These are phyloP conservation scores for Galeopsomyia nigrocyanea DNA, from an alignment of 2,888 invertebrate genomes.

Conservation along the genomic window DNA sequence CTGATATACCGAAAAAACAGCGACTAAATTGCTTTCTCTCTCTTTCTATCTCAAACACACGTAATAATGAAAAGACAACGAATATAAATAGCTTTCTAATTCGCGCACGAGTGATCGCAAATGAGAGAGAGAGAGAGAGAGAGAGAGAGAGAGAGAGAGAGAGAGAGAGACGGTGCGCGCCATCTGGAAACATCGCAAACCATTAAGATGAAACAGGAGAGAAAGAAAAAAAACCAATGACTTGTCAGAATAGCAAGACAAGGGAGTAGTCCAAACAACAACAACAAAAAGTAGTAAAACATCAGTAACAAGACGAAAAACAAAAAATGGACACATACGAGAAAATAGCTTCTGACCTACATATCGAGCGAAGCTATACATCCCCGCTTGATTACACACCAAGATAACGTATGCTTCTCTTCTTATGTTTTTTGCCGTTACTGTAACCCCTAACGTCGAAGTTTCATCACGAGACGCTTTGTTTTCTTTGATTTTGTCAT, in stretches of 20 bases:
- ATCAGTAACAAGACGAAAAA: not conserved
- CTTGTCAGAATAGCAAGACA: not conserved
- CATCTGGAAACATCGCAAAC: constrained; percentile 9
- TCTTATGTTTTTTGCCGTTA: too few species aligned
- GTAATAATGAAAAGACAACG: not conserved
- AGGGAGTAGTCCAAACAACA: too few species aligned
- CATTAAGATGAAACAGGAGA: not conserved
- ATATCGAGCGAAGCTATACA: too few species aligned
- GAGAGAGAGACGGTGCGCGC: not conserved
- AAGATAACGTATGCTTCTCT: too few species aligned
- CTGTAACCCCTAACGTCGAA: too few species aligned
- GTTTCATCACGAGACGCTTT: too few species aligned
- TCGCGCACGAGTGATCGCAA: not conserved
- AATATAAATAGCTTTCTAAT: too few species aligned
- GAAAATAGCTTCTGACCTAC: too few species aligned
- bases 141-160: not conserved
- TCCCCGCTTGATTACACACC: too few species aligned
- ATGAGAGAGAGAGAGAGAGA: not conserved
- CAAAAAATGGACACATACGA: too few species aligned
- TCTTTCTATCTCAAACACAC: not conserved
- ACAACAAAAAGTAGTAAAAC: not conserved
- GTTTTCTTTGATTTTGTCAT: too few species aligned
- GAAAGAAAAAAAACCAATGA: constrained; percentile 3
- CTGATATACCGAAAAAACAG: not conserved
- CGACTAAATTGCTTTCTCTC: not conserved